Evolutionary conservation across 2,888 invertebrate genomes (phyloP), one percentile per base, ranked within the genome.

Genomic region (Acronicta psi): DNA sequence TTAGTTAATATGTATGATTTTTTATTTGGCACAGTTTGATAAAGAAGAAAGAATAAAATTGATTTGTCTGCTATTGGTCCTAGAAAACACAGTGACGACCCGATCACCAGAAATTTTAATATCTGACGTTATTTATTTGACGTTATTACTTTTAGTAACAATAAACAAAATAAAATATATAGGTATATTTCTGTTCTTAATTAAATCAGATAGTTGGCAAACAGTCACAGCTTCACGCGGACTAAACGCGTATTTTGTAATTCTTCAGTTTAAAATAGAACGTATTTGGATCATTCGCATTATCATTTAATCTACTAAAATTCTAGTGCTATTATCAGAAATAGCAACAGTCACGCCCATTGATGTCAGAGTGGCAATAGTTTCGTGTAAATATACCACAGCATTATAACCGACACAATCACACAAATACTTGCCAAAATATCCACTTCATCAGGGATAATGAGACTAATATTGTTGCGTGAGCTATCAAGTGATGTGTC

Each of bases 371-470:
- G 56, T 49, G 36, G 50, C 52, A 43, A 46, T 71, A 81, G 80
- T 83, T 79, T 61, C 51, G 46, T 67, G 53, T 57, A 69, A 79
- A 80, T 70, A 57, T 65, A 60, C 51, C 59, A 56, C 54, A 37
- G 42, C 45, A 62, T 34, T 56, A 46, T 52, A 54, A 40, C 44
- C 56, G 63, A 61, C 69, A 69, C 69, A 73, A 79, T 75, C 56
- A 56, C 61, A 60, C 36, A 62, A 64, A 73, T 61, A 71, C 64
- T 73, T 81, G 83, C 79, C 83, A 83, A 80, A 74, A 77, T 73
- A 50, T 38, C 61, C 62, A 65, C 42, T 68, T 67, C 62, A 76
- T 76, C 72, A 59, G 51, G n/a, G 47, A 57, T 77, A 69, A 62
- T 65, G 60, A 34, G 45, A 63, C 55, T 54, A 41, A 40, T 46